Evolutionary conservation across 2,888 invertebrate genomes (phyloP).

Genomic region (Philopedon plagiatum): DNA sequence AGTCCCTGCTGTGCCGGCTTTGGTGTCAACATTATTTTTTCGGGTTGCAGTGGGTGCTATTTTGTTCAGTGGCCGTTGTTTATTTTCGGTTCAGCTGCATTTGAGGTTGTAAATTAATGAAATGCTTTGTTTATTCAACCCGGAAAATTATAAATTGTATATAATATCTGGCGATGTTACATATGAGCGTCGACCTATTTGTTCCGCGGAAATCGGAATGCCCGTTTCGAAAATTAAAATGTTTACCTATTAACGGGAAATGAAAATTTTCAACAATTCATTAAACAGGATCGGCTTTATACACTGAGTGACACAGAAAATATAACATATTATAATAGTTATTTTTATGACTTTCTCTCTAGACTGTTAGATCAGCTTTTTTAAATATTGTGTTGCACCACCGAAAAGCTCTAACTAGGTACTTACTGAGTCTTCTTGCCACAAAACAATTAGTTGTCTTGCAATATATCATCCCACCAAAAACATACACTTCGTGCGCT

Average conservation of each 20-base stretch:
- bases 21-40: constrained; percentile 61
- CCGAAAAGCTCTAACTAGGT: too few relatives aligned
- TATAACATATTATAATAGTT: not conserved
- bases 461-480: too few relatives aligned
- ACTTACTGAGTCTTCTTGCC: too few relatives aligned
- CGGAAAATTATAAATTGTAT: constrained; percentile 62
- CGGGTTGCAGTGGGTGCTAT: constrained; percentile 59
- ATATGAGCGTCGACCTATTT: constrained; percentile 52
- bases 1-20: constrained; percentile 55
- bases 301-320: not conserved
- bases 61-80: constrained; percentile 59
- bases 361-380: too few relatives aligned
- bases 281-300: not conserved
- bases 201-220: constrained; percentile 31
- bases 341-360: too few relatives aligned
- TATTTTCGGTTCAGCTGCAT: constrained; percentile 62
- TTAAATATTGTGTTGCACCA: too few relatives aligned
- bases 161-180: constrained; percentile 60
- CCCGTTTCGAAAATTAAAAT: constrained; percentile 43
- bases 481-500: too few relatives aligned
- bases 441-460: too few relatives aligned
- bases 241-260: constrained; percentile 38
- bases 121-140: constrained; percentile 60
- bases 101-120: constrained; percentile 62
- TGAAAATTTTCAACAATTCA: constrained; percentile 13